Percentiles rank a stretch among this genome's conserved stretches.
These are phyloP conservation scores for Corapipo altera DNA, from an alignment of 2,113 vertebrate species.

Conservation along the genomic window DNA sequence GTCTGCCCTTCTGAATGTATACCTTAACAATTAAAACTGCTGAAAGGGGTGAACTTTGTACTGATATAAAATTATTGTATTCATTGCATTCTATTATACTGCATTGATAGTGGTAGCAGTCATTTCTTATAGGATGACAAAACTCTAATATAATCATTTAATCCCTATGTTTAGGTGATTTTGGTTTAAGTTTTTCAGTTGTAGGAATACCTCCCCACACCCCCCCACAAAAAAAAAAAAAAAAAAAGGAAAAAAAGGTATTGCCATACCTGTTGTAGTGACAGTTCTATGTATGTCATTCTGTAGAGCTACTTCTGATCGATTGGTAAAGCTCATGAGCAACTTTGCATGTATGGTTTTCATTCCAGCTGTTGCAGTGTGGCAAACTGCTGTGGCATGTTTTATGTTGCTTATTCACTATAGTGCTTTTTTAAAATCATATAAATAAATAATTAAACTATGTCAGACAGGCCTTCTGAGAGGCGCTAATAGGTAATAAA, in stretches of 20 bases:
- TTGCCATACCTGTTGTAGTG: background rate
- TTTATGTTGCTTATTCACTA: background rate
- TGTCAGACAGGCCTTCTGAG: background rate
- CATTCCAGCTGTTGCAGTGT: background rate
- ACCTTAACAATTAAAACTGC: background rate
- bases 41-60: background rate
- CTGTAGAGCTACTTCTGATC: background rate
- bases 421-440: background rate
- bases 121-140: background rate
- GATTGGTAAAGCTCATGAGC: background rate
- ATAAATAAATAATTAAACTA: background rate
- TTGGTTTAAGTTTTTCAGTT: background rate
- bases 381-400: background rate
- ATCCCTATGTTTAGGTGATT: background rate
- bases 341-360: background rate
- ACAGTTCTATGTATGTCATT: background rate
- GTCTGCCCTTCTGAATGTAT: background rate
- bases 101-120: background rate
- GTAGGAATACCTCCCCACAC: background rate
- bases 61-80: background rate
- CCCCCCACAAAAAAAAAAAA: background rate
- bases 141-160: background rate
- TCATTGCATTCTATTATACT: background rate
- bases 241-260: background rate
- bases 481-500: background rate